phyloP scores from a whole-genome alignment of 35 echinoderm and acorn worm genomes.

The Chiridota heheva region DNA sequence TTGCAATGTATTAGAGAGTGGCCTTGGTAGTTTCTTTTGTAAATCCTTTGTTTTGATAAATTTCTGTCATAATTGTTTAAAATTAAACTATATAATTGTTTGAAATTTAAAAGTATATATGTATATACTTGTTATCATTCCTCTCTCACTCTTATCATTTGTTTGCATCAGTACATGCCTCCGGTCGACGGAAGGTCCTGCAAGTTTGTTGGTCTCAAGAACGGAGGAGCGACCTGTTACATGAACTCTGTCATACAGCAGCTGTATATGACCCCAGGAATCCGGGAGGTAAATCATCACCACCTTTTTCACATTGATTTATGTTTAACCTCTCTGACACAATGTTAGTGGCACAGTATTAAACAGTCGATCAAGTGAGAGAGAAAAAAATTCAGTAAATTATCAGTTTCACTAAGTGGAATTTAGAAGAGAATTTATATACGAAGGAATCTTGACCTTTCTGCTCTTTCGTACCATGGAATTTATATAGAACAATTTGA shows the following conservation, averaged over 20 bases:
- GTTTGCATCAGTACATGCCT: conserved; percentile 77
- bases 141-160: no score
- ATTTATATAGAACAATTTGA: no score
- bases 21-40: neutral
- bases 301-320: neutral
- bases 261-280: conserved; percentile 86
- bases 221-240: conserved; percentile 93
- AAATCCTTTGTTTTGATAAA: neutral
- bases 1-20: no score
- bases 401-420: neutral
- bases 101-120: neutral
- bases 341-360: no score
- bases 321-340: no score
- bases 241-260: conserved; percentile 98
- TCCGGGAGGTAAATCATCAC: conserved; percentile 70
- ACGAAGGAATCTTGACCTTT: no score
- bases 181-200: conserved; percentile 77
- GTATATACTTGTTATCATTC: neutral
- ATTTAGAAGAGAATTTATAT: neutral
- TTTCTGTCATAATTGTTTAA: neutral
- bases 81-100: neutral
- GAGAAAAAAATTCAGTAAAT: neutral
- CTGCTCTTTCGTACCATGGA: no score
- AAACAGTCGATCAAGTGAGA: neutral
- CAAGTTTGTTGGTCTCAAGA: conserved; percentile 86